A percentile compares a stretch with the other conserved stretches of the same genome.
Conservation (phyloP, 2,888 invertebrate species). For the Melanchra persicariae region DNA sequence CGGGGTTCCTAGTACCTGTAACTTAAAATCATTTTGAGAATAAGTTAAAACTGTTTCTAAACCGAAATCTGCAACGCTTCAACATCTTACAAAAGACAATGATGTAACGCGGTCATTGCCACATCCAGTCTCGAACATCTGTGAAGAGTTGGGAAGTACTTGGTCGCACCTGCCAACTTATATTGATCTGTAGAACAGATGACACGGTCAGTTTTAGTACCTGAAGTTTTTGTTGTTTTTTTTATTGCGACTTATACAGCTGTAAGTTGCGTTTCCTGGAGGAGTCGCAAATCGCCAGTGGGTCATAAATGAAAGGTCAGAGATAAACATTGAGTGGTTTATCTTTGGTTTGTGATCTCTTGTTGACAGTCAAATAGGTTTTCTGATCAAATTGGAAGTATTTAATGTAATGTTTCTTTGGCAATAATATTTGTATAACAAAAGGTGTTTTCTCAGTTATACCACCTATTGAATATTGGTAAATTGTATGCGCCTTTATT, state of each 20-base stretch:
- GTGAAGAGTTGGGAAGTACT: constrained; percentile 36
- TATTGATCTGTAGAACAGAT: constrained; percentile 53
- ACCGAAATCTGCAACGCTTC: not conserved
- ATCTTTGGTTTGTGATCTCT: not conserved
- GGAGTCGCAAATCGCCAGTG: not conserved
- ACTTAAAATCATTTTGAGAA: not conserved
- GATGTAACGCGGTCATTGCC: not conserved
- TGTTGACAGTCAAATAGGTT: not conserved
- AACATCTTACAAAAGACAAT: too few species aligned
- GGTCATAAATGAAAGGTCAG: constrained; percentile 13
- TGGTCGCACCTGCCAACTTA: constrained; percentile 53
- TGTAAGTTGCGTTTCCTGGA: constrained; percentile 1
- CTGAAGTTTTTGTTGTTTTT: constrained; percentile 16
- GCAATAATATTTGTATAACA: too few species aligned
- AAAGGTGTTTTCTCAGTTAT: too few species aligned
- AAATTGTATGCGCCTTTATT: too few species aligned
- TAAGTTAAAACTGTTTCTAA: too few species aligned
- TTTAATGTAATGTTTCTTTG: not conserved
- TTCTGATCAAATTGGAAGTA: not conserved
- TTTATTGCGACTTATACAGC: constrained; percentile 21
- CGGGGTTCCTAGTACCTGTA: too few species aligned
- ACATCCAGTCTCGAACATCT: constrained; percentile 33
- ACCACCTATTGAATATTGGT: too few species aligned
- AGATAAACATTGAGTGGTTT: constrained; percentile 6
- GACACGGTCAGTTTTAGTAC: constrained; percentile 40